Evolutionary conservation across 2,797 vertebrate genomes (phyloP).

Genomic region (Loriculus beryllinus): DNA sequence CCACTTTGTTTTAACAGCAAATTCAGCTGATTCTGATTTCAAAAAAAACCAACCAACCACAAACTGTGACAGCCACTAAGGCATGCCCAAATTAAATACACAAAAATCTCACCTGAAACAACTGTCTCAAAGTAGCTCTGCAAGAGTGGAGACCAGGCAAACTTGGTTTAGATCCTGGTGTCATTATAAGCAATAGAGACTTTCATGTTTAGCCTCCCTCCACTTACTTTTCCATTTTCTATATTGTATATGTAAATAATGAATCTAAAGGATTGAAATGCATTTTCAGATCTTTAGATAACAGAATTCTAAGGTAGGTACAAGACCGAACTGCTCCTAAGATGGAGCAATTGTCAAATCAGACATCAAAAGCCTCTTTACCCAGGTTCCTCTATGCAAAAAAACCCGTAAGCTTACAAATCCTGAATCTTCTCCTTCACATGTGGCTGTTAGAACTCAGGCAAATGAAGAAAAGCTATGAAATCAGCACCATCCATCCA

Average conservation of each 20-base stretch:
- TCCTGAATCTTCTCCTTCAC: background rate
- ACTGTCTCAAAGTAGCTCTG: background rate
- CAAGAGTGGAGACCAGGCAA: background rate
- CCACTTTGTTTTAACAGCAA: background rate
- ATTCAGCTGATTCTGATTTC: background rate
- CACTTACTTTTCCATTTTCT: background rate
- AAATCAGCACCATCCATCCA: background rate
- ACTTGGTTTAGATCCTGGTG: background rate
- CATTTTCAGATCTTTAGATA: background rate
- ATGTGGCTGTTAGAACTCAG: background rate
- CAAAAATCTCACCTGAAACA: background rate
- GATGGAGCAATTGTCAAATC: background rate
- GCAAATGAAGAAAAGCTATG: background rate
- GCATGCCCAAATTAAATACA: background rate
- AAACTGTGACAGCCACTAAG: background rate
- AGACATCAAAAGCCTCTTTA: background rate
- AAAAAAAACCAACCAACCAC: background rate
- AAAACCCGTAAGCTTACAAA: background rate
- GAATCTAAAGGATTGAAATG: background rate
- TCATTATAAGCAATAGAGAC: background rate
- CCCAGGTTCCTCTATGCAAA: background rate
- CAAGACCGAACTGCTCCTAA: background rate
- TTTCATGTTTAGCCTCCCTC: background rate
- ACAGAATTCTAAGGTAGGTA: background rate
- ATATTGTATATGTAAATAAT: background rate